Base-by-base conservation (phyloP, 2,797 vertebrate genomes). In the Tadarida brasiliensis region DNA sequence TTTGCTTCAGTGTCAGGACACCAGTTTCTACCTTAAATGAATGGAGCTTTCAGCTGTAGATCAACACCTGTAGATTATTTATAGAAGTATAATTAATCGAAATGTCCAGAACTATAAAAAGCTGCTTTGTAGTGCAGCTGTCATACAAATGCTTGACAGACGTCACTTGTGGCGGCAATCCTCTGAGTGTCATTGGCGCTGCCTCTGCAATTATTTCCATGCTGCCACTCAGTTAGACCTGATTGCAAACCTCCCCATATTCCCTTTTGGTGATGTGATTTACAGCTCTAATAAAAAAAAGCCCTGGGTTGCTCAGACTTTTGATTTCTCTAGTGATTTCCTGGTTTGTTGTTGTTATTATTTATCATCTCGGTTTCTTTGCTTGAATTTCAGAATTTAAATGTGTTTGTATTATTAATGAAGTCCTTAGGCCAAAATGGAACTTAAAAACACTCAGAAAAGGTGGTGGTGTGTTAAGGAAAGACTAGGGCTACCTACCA, bases 71-170 rank as follows among this genome's bases (percentile, higher is more conserved):
- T 82, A 44, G 63, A 70, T 88, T 90, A 85, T 94, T 94, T 97
- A 95, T 87, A 95, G 82, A 82, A 97, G 73, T 67, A 35, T 96
- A 90, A 97, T 94, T 96, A 94, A 74, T 93, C 0, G 5, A 90
- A 96, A 94, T 83, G 51, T 77, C 68, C 84, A 90, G 91, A 96
- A 84, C 63, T 80, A 22, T 85, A 49, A 68, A 85, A 44, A 91
- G 73, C 61, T 82, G 82, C 86, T 94, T 16, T 94, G 71, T 78
- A 33, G 71, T 51, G 5, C 44, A 85, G 76, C 84, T 87, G 87
- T 93, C 67, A 44, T 57, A 61, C 56, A 73, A 63, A 81, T 39
- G 82, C 86, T 61, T 94, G 91, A 96, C 70, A 80, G 54, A 89
- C 94, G 94, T 87, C 95, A 17, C 91, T 94, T 28, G 0, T 49